Evolutionary conservation across 1,140 invertebrate species (phyloP).

Genomic region (Artemia franciscana): DNA sequence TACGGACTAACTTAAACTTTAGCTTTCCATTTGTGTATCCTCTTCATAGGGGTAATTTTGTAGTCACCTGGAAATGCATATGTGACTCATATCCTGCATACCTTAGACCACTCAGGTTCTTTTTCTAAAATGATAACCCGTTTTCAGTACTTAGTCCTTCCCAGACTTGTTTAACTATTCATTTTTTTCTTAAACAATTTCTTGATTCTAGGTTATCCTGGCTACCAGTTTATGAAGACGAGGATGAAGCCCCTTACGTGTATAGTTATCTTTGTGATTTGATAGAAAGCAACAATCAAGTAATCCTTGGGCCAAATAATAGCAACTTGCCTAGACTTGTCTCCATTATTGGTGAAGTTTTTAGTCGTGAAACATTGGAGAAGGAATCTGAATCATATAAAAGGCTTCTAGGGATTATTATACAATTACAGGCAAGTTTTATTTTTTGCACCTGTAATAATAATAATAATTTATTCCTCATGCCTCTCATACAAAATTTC

Average conservation of each 20-base stretch:
- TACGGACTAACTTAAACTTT: too few species aligned
- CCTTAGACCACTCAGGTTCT: too few species aligned
- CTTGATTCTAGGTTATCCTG: constrained; percentile 44
- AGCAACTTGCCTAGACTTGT: constrained; percentile 69
- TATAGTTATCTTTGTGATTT: constrained; percentile 88
- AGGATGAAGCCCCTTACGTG: constrained; percentile 79
- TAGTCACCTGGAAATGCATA: too few species aligned
- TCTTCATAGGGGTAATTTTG: too few species aligned
- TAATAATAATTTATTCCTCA: too few species aligned
- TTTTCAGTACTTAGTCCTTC: too few species aligned
- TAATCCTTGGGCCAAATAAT: constrained; percentile 59
- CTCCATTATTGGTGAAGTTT: constrained; percentile 65
- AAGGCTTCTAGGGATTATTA: constrained; percentile 43
- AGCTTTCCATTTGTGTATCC: too few species aligned
- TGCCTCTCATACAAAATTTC: too few species aligned
- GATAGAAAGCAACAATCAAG: constrained; percentile 67
- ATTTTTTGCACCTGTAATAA: too few species aligned
- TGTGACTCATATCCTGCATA: too few species aligned
- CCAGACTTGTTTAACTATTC: neutral
- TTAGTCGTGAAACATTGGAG: constrained; percentile 53
- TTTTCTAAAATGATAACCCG: too few species aligned
- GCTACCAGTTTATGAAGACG: constrained; percentile 85
- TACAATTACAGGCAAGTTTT: constrained; percentile 40
- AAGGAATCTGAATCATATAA: constrained; percentile 33
- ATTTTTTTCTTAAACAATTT: constrained; percentile 2